A percentile compares a stretch with the other conserved stretches of the same genome.
phyloP scores from a whole-genome alignment of 2,797 vertebrate genomes.

The Pseudochromis fuscus region DNA sequence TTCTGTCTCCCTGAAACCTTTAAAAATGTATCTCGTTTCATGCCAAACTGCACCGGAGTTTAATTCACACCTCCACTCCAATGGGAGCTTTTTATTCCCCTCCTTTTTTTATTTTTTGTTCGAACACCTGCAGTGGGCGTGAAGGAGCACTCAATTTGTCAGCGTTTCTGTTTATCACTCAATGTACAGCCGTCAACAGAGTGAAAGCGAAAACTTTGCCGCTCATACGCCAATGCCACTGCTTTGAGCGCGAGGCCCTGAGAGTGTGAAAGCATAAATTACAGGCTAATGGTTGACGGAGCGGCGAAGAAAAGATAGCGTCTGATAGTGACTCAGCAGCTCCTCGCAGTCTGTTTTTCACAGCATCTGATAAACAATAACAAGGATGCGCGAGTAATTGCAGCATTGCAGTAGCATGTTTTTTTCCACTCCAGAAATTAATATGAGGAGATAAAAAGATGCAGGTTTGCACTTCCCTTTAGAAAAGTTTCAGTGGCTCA shows the following conservation, averaged over 20 bases:
- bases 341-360: conserved; percentile 55
- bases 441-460: conserved; percentile 61
- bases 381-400: conserved; percentile 69
- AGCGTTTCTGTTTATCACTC: conserved; percentile 66
- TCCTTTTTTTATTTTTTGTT: conserved; percentile 51
- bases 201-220: conserved; percentile 67
- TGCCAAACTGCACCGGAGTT: conserved; percentile 37
- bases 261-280: conserved; percentile 74
- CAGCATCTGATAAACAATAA: conserved; percentile 71
- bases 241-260: conserved; percentile 50
- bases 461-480: conserved; percentile 49
- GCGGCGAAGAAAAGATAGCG: conserved; percentile 53
- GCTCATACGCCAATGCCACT: conserved; percentile 13
- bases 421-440: conserved; percentile 39
- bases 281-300: conserved; percentile 67
- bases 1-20: conserved; percentile 13
- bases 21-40: conserved; percentile 44
- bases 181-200: conserved; percentile 61
- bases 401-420: conserved; percentile 38
- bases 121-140: conserved; percentile 72
- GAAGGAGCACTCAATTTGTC: conserved; percentile 59
- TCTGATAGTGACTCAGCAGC: conserved; percentile 66
- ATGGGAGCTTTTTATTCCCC: conserved; percentile 23
- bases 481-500: conserved; percentile 50
- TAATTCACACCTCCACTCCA: conserved; percentile 58